These are phyloP conservation scores for Orius laevigatus DNA, from an alignment of 1,140 invertebrate species.

Conservation along the genomic window DNA sequence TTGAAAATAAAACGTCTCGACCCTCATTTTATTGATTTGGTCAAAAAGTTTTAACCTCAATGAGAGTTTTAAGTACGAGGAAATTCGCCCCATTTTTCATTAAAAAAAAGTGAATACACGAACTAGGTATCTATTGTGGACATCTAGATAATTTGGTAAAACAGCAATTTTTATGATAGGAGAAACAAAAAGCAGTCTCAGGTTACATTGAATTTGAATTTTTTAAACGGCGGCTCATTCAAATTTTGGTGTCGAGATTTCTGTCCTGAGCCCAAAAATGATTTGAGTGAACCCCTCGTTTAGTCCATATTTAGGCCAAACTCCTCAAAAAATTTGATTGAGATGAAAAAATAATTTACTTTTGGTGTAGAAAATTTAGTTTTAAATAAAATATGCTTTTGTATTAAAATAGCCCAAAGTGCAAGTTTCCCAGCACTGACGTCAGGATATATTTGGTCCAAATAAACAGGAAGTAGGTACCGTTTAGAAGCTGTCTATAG, in stretches of 20 bases:
- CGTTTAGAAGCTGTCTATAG: too few species aligned
- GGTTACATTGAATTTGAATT: not conserved
- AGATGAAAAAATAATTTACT: too few species aligned
- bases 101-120: slow-evolving; percentile 5
- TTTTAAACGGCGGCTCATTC: not conserved
- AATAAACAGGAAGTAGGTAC: too few species aligned
- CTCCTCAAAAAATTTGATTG: too few species aligned
- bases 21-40: not conserved
- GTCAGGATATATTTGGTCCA: too few species aligned
- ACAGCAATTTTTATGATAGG: slow-evolving; percentile 1
- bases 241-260: not conserved
- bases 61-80: not conserved
- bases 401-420: too few species aligned
- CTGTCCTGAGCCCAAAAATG: not conserved
- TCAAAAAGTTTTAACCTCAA: not conserved
- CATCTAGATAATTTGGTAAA: not conserved
- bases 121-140: slow-evolving; percentile 9
- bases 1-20: too few species aligned
- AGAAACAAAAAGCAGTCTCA: slow-evolving; percentile 1
- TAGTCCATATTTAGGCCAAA: too few species aligned
- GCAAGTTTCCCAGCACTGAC: too few species aligned
- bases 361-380: too few species aligned
- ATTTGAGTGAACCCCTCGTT: not conserved
- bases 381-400: too few species aligned
- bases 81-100: too few species aligned